Percentiles rank a stretch among this genome's conserved stretches.
Conservation (phyloP, 1,140 invertebrate genomes). For the Neodiprion virginianus region DNA sequence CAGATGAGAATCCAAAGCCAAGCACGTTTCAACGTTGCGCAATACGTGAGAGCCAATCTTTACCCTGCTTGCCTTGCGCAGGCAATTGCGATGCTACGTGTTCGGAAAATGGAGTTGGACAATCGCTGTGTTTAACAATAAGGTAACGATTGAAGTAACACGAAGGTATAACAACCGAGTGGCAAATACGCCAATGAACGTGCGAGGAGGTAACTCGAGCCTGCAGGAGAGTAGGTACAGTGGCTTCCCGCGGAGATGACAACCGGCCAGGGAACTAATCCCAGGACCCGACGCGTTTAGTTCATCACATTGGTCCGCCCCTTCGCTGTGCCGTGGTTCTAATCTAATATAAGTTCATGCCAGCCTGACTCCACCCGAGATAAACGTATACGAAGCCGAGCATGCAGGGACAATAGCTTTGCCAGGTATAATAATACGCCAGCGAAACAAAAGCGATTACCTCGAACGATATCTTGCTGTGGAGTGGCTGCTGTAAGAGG, state of each 20-base stretch:
- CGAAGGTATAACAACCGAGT: not conserved
- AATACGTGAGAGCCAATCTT: not conserved
- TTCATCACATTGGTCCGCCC: constrained; percentile 32
- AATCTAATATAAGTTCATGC: constrained; percentile 11
- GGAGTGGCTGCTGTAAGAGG: constrained; percentile 26
- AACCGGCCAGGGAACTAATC: constrained; percentile 48
- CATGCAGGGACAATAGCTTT: constrained; percentile 14
- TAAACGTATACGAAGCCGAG: not conserved
- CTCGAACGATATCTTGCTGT: constrained; percentile 10
- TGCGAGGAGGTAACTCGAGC: constrained; percentile 30
- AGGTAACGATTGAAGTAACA: constrained; percentile 14
- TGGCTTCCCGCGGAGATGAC: constrained; percentile 48
- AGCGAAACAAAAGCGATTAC: constrained; percentile 31
- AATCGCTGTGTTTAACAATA: not conserved
- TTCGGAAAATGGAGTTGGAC: constrained; percentile 8
- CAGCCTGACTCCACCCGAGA: not conserved
- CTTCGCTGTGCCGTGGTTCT: constrained; percentile 9
- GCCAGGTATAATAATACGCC: not conserved
- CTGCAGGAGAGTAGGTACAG: constrained; percentile 16
- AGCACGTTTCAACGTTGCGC: too few relatives aligned
- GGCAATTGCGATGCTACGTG: constrained; percentile 8
- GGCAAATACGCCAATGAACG: constrained; percentile 26
- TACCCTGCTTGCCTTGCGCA: constrained; percentile 6
- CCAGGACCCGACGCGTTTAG: constrained; percentile 32
- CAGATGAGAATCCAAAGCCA: too few relatives aligned